phyloP scores from a whole-genome alignment of 23 tunicate genomes.

The Diplosoma virens region DNA sequence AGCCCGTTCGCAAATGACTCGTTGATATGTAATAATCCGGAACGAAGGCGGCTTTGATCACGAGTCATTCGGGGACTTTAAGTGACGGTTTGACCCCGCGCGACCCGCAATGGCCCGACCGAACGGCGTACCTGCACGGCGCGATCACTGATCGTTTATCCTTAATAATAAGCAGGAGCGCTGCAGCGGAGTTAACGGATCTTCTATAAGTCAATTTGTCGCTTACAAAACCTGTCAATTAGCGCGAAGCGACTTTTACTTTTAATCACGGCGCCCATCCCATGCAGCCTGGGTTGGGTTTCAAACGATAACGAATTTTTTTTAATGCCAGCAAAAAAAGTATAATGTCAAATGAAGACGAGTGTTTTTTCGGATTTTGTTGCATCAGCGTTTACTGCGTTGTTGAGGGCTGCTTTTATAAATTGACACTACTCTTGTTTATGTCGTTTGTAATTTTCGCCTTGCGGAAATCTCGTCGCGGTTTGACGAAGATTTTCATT shows the following conservation, averaged over 20 bases:
- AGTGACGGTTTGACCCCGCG: not conserved
- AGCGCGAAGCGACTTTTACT: not conserved
- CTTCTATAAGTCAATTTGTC: not conserved
- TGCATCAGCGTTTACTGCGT: not conserved
- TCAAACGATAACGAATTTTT: too few relatives aligned
- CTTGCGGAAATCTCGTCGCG: too few relatives aligned
- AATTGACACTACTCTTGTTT: too few relatives aligned
- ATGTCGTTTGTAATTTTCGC: too few relatives aligned
- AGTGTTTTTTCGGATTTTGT: not conserved
- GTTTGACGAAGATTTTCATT: too few relatives aligned
- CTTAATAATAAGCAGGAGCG: not conserved
- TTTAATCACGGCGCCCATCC: not conserved
- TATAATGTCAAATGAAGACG: conserved; percentile 2
- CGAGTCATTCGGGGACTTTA: not conserved
- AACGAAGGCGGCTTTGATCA: too few relatives aligned
- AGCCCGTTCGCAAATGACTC: too few relatives aligned
- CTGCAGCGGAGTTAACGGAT: not conserved
- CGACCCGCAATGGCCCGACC: not conserved
- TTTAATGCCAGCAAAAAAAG: too few relatives aligned
- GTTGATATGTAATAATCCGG: too few relatives aligned
- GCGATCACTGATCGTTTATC: not conserved
- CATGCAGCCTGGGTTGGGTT: not conserved
- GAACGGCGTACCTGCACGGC: not conserved
- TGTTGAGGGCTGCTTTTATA: too few relatives aligned
- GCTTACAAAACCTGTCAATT: conserved; percentile 15